These are phyloP conservation scores for Helarctos malayanus DNA, from an alignment of 2,797 vertebrate genomes.

Conservation along the genomic window DNA sequence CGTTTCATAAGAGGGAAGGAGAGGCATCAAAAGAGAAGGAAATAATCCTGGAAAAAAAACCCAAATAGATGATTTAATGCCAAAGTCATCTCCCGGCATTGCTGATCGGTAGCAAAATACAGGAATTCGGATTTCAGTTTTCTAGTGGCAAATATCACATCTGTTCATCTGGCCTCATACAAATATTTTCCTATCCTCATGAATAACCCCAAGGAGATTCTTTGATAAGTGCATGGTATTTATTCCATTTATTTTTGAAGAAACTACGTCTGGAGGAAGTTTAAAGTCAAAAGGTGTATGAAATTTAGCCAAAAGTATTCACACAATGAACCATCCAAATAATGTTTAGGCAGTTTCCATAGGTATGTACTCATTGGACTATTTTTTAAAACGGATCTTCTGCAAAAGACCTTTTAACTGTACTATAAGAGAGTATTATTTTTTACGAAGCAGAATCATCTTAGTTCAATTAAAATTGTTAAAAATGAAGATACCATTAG, in stretches of 20 bases:
- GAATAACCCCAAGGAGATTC: slow-evolving; percentile 18
- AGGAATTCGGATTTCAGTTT: slow-evolving; percentile 56
- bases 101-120: neutral
- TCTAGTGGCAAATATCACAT: slow-evolving; percentile 4
- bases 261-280: slow-evolving; percentile 1
- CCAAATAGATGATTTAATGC: neutral
- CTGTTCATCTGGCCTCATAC: neutral
- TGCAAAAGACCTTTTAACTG: slow-evolving; percentile 16
- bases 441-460: slow-evolving; percentile 29
- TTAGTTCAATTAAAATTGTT: slow-evolving; percentile 30
- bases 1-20: slow-evolving; percentile 10
- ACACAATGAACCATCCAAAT: neutral
- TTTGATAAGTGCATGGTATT: neutral
- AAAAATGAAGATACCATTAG: neutral
- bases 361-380: neutral
- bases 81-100: neutral
- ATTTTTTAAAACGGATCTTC: slow-evolving; percentile 13
- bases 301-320: slow-evolving; percentile 39
- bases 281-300: slow-evolving; percentile 15
- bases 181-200: neutral
- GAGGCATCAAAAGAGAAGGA: slow-evolving; percentile 3
- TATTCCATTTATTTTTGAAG: slow-evolving; percentile 33
- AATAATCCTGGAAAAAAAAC: neutral
- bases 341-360: neutral
- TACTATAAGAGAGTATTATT: neutral